Percentiles rank a stretch among this genome's conserved stretches.
Conservation (phyloP, 2,888 invertebrate species). For the Polylopha cassiicola region DNA sequence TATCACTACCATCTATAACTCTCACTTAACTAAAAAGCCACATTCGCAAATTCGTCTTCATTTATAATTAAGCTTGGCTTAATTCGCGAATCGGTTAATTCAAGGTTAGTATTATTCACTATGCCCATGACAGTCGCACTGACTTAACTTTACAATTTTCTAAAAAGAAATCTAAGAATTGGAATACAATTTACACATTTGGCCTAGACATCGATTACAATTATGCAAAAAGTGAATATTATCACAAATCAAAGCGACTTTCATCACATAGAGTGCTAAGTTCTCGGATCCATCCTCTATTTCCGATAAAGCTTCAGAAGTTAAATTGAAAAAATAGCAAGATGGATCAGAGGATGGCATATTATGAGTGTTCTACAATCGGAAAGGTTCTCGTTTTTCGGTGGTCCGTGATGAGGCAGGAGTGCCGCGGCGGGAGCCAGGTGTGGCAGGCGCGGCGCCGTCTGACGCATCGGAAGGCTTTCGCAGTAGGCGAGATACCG, state of each 20-base stretch:
- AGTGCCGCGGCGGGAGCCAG: constrained; percentile 59
- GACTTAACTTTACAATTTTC: constrained; percentile 26
- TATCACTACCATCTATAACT: constrained; percentile 66
- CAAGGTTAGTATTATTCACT: constrained; percentile 57
- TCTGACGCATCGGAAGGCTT: constrained; percentile 84
- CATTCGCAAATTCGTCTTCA: constrained; percentile 61
- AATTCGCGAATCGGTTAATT: constrained; percentile 69
- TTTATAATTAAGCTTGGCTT: constrained; percentile 66
- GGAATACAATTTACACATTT: constrained; percentile 29
- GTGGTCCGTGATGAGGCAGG: constrained; percentile 64
- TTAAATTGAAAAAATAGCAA: constrained; percentile 26
- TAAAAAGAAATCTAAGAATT: constrained; percentile 23
- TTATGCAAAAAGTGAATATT: constrained; percentile 31
- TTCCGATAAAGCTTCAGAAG: constrained; percentile 15
- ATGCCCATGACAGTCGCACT: constrained; percentile 44
- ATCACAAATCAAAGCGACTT: constrained; percentile 44
- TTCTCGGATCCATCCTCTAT: constrained; percentile 16
- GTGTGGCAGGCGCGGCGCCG: constrained; percentile 71
- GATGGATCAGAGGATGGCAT: constrained; percentile 21
- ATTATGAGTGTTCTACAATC: constrained; percentile 76
- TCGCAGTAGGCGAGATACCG: constrained; percentile 79
- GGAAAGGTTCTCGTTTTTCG: constrained; percentile 83
- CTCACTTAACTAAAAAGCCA: constrained; percentile 65
- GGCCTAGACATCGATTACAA: constrained; percentile 35
- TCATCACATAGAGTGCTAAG: constrained; percentile 34